These are phyloP conservation scores for Andricus curvator DNA, from an alignment of 2,888 invertebrate genomes.

Conservation along the genomic window DNA sequence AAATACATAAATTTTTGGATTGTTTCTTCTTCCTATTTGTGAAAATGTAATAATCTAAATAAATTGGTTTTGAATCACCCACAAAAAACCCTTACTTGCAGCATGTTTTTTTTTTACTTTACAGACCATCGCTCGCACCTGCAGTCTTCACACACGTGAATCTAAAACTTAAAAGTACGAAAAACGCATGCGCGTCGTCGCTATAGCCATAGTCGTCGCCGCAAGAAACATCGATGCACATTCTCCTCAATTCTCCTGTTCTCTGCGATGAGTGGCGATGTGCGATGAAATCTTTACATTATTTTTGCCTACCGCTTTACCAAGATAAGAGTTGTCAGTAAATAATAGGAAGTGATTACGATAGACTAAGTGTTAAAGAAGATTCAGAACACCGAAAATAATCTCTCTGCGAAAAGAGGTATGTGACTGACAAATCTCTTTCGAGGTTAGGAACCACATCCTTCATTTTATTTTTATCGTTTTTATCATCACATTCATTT, in stretches of 20 bases:
- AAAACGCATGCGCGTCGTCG: slow-evolving; percentile 30
- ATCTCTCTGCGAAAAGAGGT: slow-evolving; percentile 3
- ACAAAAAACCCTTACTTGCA: slow-evolving; percentile 2
- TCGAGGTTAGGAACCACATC: slow-evolving; percentile 17
- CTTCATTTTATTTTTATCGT: background rate
- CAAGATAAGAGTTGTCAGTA: background rate
- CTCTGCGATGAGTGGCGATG: background rate
- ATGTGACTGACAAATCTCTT: background rate
- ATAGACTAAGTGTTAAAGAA: background rate
- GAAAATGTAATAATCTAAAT: too few relatives aligned
- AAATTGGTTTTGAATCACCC: too few relatives aligned
- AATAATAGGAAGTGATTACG: slow-evolving; percentile 10
- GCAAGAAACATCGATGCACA: background rate
- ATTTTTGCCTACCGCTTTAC: background rate
- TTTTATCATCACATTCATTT: background rate
- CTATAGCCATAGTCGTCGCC: too few relatives aligned
- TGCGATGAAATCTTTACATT: background rate
- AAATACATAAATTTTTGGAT: too few relatives aligned
- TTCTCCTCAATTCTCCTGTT: background rate
- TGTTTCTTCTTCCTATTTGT: too few relatives aligned
- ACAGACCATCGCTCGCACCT: slow-evolving; percentile 22
- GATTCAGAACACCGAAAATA: background rate
- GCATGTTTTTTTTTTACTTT: slow-evolving; percentile 1
- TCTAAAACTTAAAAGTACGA: slow-evolving; percentile 11
- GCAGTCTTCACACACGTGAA: slow-evolving; percentile 11